Percentiles rank a stretch among this genome's conserved stretches.
These are phyloP conservation scores for Pantherophis vulpinus DNA, from an alignment of 2,797 vertebrate genomes.

Conservation along the genomic window DNA sequence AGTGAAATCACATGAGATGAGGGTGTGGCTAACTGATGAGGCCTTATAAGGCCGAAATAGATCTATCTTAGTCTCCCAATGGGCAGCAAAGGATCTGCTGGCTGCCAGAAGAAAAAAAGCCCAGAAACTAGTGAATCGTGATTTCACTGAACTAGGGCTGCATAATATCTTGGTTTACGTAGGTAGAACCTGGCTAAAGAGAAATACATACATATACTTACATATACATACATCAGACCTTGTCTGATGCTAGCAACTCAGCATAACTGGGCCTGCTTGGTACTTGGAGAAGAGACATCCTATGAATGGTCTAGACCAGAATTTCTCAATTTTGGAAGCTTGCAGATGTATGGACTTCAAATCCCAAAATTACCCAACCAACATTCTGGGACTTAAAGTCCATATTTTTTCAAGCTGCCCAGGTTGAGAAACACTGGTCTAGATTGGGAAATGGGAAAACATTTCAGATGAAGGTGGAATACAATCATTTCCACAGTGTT, in stretches of 20 bases:
- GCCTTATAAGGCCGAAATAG: too few species aligned
- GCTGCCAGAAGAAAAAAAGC: too few species aligned
- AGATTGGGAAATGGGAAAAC: background rate
- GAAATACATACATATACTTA: too few species aligned
- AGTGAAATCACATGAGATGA: too few species aligned
- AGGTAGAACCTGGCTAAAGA: too few species aligned
- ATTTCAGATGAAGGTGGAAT: background rate
- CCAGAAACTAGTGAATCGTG: too few species aligned
- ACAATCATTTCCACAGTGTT: background rate
- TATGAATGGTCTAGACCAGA: background rate
- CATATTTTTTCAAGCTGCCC: background rate
- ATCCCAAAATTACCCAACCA: background rate
- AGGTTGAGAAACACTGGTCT: background rate
- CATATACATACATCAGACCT: background rate
- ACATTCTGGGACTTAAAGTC: background rate
- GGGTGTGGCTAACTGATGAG: too few species aligned
- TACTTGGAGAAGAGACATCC: background rate
- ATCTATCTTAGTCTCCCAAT: too few species aligned
- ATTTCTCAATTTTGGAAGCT: background rate
- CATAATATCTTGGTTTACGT: too few species aligned
- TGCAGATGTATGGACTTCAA: background rate
- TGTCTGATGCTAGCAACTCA: background rate
- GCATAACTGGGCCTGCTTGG: background rate
- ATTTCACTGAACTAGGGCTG: too few species aligned
- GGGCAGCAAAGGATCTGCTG: too few species aligned